Evolutionary conservation across 2,113 vertebrate genomes (phyloP).

Genomic region (Coracopsis vasa): DNA sequence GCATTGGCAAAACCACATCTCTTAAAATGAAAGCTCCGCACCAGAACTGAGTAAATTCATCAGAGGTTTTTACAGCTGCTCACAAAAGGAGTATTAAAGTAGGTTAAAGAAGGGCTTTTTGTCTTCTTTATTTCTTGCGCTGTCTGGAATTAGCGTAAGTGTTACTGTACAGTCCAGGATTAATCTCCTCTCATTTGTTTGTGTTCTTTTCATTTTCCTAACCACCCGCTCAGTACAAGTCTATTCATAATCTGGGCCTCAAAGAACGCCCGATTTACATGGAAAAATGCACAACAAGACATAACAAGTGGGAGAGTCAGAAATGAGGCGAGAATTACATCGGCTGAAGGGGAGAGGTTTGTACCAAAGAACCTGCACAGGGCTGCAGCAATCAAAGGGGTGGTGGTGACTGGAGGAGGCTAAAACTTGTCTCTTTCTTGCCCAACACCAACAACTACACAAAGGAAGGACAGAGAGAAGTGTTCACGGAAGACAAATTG

Average conservation of each 20-base stretch:
- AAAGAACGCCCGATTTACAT: constrained; percentile 2
- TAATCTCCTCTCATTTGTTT: background rate
- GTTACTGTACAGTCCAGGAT: background rate
- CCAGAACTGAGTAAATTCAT: constrained; percentile 23
- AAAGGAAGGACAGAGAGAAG: background rate
- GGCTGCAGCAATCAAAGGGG: background rate
- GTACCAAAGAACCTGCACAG: background rate
- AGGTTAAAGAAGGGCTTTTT: background rate
- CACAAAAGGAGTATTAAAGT: background rate
- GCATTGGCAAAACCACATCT: background rate
- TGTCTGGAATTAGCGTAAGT: background rate
- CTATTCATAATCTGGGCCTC: constrained; percentile 13
- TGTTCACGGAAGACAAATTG: background rate
- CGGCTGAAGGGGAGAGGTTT: background rate
- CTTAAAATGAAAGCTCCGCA: background rate
- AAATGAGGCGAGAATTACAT: background rate
- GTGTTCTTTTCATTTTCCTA: background rate
- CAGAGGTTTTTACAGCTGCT: background rate
- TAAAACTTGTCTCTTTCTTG: background rate
- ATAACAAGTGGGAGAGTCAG: constrained; percentile 8
- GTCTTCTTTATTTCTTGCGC: background rate
- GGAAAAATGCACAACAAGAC: constrained; percentile 45
- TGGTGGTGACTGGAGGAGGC: background rate
- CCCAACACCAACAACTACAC: background rate
- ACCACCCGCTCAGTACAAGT: background rate